Conservation (phyloP, 2,113 vertebrate species). For the Nycticryphes semicollaris region DNA sequence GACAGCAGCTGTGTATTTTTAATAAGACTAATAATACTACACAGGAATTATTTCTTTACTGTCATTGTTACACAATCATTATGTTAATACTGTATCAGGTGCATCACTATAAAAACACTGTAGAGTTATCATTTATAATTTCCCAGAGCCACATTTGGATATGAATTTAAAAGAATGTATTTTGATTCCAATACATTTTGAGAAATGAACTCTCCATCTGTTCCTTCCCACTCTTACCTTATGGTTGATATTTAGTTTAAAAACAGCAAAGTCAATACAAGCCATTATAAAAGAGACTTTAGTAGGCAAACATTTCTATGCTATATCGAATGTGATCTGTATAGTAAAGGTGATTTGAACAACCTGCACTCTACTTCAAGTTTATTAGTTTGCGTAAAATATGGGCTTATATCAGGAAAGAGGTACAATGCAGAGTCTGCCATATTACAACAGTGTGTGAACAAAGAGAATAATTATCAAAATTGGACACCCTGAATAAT, state of each 20-base stretch:
- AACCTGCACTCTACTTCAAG: neutral
- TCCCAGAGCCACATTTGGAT: slow-evolving; percentile 23
- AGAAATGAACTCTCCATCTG: slow-evolving; percentile 62
- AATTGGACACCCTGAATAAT: neutral
- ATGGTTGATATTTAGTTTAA: slow-evolving; percentile 58
- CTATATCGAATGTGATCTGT: slow-evolving; percentile 20
- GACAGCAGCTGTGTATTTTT: neutral
- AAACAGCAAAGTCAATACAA: slow-evolving; percentile 53
- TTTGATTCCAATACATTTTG: slow-evolving; percentile 47
- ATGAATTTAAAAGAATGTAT: slow-evolving; percentile 57
- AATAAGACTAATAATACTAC: neutral
- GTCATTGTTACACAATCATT: neutral
- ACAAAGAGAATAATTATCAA: slow-evolving; percentile 23
- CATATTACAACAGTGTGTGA: neutral
- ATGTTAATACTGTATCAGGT: slow-evolving; percentile 7
- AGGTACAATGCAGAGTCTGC: neutral
- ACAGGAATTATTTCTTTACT: neutral
- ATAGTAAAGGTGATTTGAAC: slow-evolving; percentile 28
- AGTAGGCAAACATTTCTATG: slow-evolving; percentile 19
- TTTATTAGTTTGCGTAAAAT: slow-evolving; percentile 25
- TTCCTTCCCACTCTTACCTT: slow-evolving; percentile 62
- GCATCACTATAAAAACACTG: slow-evolving; percentile 1
- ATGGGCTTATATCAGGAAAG: neutral
- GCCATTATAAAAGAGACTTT: slow-evolving; percentile 41
- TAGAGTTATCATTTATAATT: slow-evolving; percentile 58